A percentile compares a stretch with the other conserved stretches of the same genome.
These are phyloP conservation scores for Diachrysia chrysitis DNA, from an alignment of 2,888 invertebrate genomes.

Conservation along the genomic window DNA sequence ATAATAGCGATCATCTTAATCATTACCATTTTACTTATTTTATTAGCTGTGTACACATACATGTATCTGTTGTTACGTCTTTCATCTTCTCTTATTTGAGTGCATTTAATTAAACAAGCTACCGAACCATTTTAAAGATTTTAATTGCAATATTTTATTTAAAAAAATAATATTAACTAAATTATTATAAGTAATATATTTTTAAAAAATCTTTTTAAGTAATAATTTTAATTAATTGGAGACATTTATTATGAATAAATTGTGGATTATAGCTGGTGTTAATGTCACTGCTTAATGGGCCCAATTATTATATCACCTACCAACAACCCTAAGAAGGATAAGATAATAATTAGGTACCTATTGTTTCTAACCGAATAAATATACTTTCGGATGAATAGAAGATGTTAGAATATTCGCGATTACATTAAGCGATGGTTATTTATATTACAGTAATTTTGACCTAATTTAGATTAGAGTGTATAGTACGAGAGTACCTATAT, in stretches of 20 bases:
- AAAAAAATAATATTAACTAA: neutral
- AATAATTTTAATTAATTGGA: no score
- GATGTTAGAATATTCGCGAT: neutral
- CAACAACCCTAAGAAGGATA: neutral
- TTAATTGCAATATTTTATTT: neutral
- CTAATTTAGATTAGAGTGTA: no score
- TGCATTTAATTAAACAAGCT: slow-evolving; percentile 2
- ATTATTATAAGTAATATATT: no score
- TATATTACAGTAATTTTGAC: no score
- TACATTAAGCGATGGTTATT: no score
- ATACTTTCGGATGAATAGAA: neutral
- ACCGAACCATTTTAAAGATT: slow-evolving; percentile 3
- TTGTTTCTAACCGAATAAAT: neutral
- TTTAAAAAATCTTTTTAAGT: no score
- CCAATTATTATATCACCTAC: no score
- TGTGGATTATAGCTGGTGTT: no score
- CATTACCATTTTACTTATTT: slow-evolving; percentile 11
- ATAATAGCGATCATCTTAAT: neutral
- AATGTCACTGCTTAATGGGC: no score
- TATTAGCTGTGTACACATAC: slow-evolving; percentile 28
- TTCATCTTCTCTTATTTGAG: neutral
- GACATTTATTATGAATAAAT: no score
- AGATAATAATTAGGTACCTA: no score
- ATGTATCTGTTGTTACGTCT: neutral
- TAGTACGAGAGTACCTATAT: no score